Base-by-base conservation (phyloP, 2,797 vertebrate genomes). In the Gymnopithys bicolor region DNA sequence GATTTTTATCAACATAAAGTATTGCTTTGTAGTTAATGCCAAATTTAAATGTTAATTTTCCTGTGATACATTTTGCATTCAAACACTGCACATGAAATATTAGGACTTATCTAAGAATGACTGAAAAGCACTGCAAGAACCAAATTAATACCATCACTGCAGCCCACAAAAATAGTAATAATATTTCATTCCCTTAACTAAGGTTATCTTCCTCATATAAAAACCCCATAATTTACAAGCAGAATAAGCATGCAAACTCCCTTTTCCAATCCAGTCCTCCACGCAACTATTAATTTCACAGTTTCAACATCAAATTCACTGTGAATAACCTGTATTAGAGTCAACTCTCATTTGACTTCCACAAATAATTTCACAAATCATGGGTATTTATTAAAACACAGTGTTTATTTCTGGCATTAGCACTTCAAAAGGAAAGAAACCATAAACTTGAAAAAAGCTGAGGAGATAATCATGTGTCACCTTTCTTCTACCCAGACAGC, bases 1-100 rank as follows among this genome's bases (percentile, higher is more conserved):
- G 84, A 93, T 93, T 91, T 96, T 91, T 94, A 95, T 95, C 93
- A 94, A 48, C 63, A 55, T 75, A 24, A 94, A 76, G 23, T 66
- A 88, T 64, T 82, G 51, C 51, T 78, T 81, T 62, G 59, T 69
- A 94, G 35, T 37, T 88, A 84, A 79, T 19, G 90, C 79, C 91
- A 93, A 73, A 93, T 88, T 88, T 69, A 90, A 94, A 73, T 14
- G 41, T 45, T 95, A 73, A 75, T 86, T 88, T 94, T 84, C 56
- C 85, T 84, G 63, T 76, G 88, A 63, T 86, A 62, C 28, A 84
- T 91, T 91, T 62, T 78, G 74, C 7, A 10, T 66, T 92, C 70
- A 73, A 69, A 78, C 55, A 52, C 19, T 35, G 51, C 5, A 3
- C 48, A 63, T 66, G 53, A 95, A 96, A 69, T 88, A 84, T 76